Evolutionary conservation across 2,888 invertebrate genomes (phyloP), one percentile per base, ranked within the genome.

Genomic region (Junonia oenone): DNA sequence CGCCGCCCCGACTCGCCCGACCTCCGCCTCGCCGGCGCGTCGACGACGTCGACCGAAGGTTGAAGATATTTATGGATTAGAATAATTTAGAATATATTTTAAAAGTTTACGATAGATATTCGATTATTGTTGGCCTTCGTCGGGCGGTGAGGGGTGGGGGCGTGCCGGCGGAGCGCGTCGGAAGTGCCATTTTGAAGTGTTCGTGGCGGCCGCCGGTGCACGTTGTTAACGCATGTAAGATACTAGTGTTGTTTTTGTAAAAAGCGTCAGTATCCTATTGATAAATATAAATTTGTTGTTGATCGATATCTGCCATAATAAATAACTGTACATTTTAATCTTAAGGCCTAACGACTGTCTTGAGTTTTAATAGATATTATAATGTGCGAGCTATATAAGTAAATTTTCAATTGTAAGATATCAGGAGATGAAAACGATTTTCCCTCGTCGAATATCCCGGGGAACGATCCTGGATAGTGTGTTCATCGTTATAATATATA

Each of bases 331-430:
- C 71, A 87, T 86, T 86, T 83, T 82, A 78, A 76, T 79, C 71
- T 76, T 89, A 85, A 87, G 88, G 87, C 89, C 88, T 87, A 86
- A 86, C 84, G 87, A 87, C 87, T 89, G 86, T 88, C 82, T 79
- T 84, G 82, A 79, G 77, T 80, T 84, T 75, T 81, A 72, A 69
- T 75, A 77, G 78, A 79, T 57, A 80, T 81, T 82, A 78, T 82
- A 81, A 45, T 43, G 76, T 75, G 72, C 70, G 75, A 75, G 72
- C 71, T 72, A 47, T 55, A 52, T 59, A 54, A 51, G 52, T 59
- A 57, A 49, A 58, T 56, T 55, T 45, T 47, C 54, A 31, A 58
- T 49, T 53, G 55, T 51, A 45, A 51, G 49, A 56, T 37, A 17
- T 33, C 38, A 45, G 33, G 31, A 48, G 48, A 49, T 45, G 51